Conservation (phyloP, 2,888 invertebrate genomes). For the Polia nebulosa region DNA sequence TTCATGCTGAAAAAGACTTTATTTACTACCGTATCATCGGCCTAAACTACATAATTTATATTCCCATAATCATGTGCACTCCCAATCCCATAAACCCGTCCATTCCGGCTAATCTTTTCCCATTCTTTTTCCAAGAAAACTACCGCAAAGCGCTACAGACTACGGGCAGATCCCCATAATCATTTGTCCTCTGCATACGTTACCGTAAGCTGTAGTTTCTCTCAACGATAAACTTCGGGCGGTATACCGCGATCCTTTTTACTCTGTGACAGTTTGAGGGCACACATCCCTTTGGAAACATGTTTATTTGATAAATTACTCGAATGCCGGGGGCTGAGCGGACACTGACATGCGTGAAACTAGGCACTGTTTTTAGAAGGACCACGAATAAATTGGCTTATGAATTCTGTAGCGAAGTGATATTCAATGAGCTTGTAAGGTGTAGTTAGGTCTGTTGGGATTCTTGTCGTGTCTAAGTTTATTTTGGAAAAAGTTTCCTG, state of each 20-base stretch:
- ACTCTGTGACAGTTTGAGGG: slow-evolving; percentile 60
- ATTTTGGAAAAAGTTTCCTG: not conserved
- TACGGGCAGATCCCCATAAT: slow-evolving; percentile 51
- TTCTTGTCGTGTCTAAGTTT: not conserved
- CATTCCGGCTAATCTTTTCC: slow-evolving; percentile 40
- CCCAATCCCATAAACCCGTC: slow-evolving; percentile 23
- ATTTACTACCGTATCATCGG: not conserved
- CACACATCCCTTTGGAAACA: slow-evolving; percentile 56
- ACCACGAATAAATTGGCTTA: slow-evolving; percentile 53
- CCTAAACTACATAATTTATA: slow-evolving; percentile 7
- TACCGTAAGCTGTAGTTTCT: slow-evolving; percentile 56
- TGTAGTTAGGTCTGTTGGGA: slow-evolving; percentile 32
- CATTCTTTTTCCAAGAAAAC: slow-evolving; percentile 51
- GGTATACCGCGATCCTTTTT: slow-evolving; percentile 60
- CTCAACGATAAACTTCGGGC: slow-evolving; percentile 59
- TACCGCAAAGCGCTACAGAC: slow-evolving; percentile 26
- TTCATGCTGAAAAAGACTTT: not conserved
- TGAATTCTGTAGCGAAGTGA: slow-evolving; percentile 41
- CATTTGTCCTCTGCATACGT: slow-evolving; percentile 59
- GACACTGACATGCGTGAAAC: slow-evolving; percentile 56
- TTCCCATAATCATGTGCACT: slow-evolving; percentile 17
- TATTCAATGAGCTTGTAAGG: slow-evolving; percentile 43
- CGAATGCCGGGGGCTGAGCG: slow-evolving; percentile 32
- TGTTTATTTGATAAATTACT: slow-evolving; percentile 68
- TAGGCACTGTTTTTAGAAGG: slow-evolving; percentile 34